A percentile compares a stretch with the other conserved stretches of the same genome.
These are phyloP conservation scores for Romanogobio albipinnatus DNA, from an alignment of 2,113 vertebrate genomes.

Conservation along the genomic window DNA sequence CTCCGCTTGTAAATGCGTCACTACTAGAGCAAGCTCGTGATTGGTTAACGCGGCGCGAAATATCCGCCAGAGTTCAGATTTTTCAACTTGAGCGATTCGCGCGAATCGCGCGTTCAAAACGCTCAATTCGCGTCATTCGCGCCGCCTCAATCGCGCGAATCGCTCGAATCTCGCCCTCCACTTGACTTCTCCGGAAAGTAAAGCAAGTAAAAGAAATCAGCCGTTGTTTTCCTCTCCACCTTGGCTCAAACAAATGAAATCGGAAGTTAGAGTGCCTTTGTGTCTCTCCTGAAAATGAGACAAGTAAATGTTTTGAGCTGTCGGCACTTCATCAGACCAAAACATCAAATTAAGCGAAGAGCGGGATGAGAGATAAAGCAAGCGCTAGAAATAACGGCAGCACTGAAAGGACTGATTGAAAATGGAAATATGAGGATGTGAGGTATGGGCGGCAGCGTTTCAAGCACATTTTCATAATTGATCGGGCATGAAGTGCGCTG, in stretches of 20 bases:
- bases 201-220: conserved; percentile 22
- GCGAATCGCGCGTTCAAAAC: no score
- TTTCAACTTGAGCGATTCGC: no score
- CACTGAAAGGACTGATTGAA: conserved; percentile 51
- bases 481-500: not conserved
- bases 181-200: not conserved
- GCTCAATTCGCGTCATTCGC: no score
- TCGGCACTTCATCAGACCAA: conserved; percentile 49
- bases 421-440: conserved; percentile 48
- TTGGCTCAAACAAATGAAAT: conserved; percentile 35
- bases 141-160: no score
- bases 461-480: conserved; percentile 47
- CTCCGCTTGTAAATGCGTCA: no score
- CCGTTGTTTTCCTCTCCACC: conserved; percentile 1
- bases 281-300: conserved; percentile 35
- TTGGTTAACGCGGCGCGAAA: no score
- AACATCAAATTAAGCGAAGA: conserved; percentile 55
- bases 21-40: no score
- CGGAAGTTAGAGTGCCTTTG: conserved; percentile 46
- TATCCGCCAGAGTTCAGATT: no score
- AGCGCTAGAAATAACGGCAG: conserved; percentile 29
- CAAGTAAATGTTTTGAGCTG: conserved; percentile 38
- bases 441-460: conserved; percentile 18
- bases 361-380: conserved; percentile 47
- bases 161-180: no score